These are phyloP conservation scores for Epicampocera succincta DNA, from an alignment of 2,888 invertebrate genomes.

Conservation along the genomic window DNA sequence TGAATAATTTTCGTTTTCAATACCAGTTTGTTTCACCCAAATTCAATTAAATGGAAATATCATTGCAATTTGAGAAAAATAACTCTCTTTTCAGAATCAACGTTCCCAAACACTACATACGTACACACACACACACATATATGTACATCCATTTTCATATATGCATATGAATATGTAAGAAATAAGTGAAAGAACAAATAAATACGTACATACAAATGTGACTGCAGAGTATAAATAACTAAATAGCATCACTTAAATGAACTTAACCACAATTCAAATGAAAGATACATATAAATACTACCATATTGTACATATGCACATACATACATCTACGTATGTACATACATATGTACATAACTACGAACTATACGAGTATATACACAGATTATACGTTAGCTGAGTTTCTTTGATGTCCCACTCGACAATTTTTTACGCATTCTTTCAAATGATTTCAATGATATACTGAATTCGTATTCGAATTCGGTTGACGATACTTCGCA, in stretches of 20 bases:
- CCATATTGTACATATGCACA: conserved; percentile 22
- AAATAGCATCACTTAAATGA: conserved; percentile 69
- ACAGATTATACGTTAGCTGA: no score
- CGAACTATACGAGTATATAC: no score
- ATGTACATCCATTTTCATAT: no score
- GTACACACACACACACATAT: conserved; percentile 1
- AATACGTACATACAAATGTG: conserved; percentile 18
- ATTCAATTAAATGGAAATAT: conserved; percentile 57
- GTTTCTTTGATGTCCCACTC: no score
- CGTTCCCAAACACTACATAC: not conserved
- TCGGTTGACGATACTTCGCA: no score
- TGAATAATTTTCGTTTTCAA: not conserved
- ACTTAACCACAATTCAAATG: conserved; percentile 67
- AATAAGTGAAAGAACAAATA: conserved; percentile 1
- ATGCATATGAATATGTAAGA: no score
- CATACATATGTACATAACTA: conserved; percentile 16
- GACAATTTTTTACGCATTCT: no score
- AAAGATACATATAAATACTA: conserved; percentile 55
- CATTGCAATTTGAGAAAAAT: conserved; percentile 53
- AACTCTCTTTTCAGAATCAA: conserved; percentile 6
- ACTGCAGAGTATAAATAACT: conserved; percentile 63
- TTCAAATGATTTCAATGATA: no score
- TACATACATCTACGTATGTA: conserved; percentile 19
- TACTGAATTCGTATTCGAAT: no score
- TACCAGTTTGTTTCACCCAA: conserved; percentile 3